Conservation (phyloP, 2,888 invertebrate species). For the Omphaloscelis lunosa region DNA sequence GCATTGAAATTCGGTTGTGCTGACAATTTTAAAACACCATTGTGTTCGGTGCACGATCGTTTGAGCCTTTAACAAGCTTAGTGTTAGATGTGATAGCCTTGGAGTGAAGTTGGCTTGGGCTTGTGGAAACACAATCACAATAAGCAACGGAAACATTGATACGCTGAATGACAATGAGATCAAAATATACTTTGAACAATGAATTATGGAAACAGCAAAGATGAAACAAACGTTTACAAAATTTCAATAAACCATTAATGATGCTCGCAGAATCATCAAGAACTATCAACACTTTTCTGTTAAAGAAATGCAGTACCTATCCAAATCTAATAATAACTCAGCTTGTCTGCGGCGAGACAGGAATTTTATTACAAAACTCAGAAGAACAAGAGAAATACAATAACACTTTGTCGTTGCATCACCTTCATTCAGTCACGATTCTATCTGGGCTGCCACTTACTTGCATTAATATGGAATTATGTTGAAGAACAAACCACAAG, state of each 20-base stretch:
- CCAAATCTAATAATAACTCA: slow-evolving; percentile 8
- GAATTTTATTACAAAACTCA: slow-evolving; percentile 65
- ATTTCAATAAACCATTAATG: slow-evolving; percentile 13
- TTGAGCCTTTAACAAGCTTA: slow-evolving; percentile 35
- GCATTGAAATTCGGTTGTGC: slow-evolving; percentile 81
- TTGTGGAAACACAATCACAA: slow-evolving; percentile 4
- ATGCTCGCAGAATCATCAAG: slow-evolving; percentile 3
- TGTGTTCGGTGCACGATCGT: slow-evolving; percentile 77
- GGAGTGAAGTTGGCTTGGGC: background rate
- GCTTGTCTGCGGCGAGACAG: slow-evolving; percentile 26
- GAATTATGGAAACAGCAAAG: background rate
- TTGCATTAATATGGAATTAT: slow-evolving; percentile 82
- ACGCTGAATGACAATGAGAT: slow-evolving; percentile 2
- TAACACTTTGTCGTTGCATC: slow-evolving; percentile 76
- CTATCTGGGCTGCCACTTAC: slow-evolving; percentile 82
- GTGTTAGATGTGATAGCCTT: slow-evolving; percentile 14
- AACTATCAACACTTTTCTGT: background rate
- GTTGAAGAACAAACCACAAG: slow-evolving; percentile 73
- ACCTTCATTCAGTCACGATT: slow-evolving; percentile 82
- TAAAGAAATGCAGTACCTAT: slow-evolving; percentile 22
- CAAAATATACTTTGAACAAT: slow-evolving; percentile 26
- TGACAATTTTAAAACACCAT: slow-evolving; percentile 79
- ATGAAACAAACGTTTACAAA: slow-evolving; percentile 1
- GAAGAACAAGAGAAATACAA: slow-evolving; percentile 64
- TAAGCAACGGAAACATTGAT: background rate